Conservation (phyloP, 2,888 invertebrate genomes). For the Diplazon laetatorius region DNA sequence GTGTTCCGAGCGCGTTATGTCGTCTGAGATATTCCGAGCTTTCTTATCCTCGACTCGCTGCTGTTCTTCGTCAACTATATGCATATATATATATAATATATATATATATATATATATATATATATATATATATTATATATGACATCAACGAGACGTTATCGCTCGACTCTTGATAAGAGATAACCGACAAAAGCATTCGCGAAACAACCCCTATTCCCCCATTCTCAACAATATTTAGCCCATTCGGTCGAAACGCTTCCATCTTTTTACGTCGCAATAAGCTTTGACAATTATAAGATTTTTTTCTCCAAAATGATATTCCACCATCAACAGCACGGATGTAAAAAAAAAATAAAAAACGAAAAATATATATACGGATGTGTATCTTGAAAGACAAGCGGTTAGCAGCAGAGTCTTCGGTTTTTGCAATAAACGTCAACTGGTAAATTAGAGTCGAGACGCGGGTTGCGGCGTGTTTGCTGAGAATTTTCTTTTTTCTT, state of each 20-base stretch:
- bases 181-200: neutral
- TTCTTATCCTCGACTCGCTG: neutral
- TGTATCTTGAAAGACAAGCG: constrained; percentile 22
- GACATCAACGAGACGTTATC: no score
- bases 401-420: constrained; percentile 28
- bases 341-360: no score
- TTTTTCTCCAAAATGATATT: no score
- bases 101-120: neutral
- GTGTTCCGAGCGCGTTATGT: constrained; percentile 1
- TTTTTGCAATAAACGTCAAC: constrained; percentile 56
- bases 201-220: neutral
- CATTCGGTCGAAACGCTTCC: no score
- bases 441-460: constrained; percentile 54
- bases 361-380: no score
- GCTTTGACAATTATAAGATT: constrained; percentile 43
- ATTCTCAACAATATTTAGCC: no score
- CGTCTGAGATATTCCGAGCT: constrained; percentile 5
- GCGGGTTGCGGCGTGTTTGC: neutral
- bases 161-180: no score
- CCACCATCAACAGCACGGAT: no score
- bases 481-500: no score
- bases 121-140: neutral
- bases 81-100: no score
- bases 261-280: no score
- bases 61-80: neutral